phyloP scores from a whole-genome alignment of 2,113 vertebrate genomes.

The Nerophis lumbriciformis region DNA sequence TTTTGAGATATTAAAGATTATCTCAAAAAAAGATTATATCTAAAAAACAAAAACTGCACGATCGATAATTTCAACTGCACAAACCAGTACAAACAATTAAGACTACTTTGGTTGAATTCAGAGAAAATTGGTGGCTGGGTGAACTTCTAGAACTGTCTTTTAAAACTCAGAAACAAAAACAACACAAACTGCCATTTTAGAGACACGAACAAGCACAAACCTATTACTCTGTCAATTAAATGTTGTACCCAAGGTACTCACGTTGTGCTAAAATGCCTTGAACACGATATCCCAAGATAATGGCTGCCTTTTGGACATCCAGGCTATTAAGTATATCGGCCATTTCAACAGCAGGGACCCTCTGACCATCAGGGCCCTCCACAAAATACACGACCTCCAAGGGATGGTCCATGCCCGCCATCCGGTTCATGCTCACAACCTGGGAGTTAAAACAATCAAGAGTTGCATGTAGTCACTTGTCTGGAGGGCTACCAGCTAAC shows the following conservation, averaged over 20 bases:
- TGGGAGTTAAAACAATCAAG: slow-evolving; percentile 36
- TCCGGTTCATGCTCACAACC: slow-evolving; percentile 83
- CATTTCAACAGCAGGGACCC: slow-evolving; percentile 78
- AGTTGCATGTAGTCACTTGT: no score
- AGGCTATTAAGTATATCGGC: slow-evolving; percentile 85
- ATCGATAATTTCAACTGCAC: no score
- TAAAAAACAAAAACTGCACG: no score
- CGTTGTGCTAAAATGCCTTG: slow-evolving; percentile 87
- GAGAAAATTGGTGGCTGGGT: no score
- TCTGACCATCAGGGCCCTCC: slow-evolving; percentile 81
- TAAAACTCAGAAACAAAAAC: no score
- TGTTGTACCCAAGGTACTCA: slow-evolving; percentile 67
- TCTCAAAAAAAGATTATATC: no score
- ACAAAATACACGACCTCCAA: slow-evolving; percentile 93
- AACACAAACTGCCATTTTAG: no score
- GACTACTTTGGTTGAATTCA: no score
- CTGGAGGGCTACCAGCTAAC: background rate
- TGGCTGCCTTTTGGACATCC: slow-evolving; percentile 90
- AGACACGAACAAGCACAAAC: no score
- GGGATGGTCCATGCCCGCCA: slow-evolving; percentile 79
- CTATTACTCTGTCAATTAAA: background rate
- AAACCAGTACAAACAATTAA: no score
- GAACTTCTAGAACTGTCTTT: no score
- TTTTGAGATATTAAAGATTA: no score
- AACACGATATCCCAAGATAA: slow-evolving; percentile 92